Evolutionary conservation across 2,888 invertebrate species (phyloP), one percentile per base, ranked within the genome.

Genomic region (Drosophila anomelani): DNA sequence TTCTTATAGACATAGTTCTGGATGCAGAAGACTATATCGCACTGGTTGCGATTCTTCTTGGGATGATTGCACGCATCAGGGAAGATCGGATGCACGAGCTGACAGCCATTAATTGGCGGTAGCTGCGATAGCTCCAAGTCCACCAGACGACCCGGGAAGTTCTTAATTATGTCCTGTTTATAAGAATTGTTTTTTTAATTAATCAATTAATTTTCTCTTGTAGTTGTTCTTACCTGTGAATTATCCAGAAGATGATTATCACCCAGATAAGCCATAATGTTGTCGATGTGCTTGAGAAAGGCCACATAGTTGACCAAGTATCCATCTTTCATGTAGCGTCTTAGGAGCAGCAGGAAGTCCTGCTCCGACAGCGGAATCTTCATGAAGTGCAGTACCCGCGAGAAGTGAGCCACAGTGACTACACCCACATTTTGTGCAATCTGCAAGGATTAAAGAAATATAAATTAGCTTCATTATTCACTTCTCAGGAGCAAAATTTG

Each of bases 241-340:
- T 77, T 77, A 70, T 94, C 93, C 63, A 94, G 72, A 76, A 94
- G 92, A 44, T 93, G 93, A 78, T 94, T 92, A 17, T 92, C 83
- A 71, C 94, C 93, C 73, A 95, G 90, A 78, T 95, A 95, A 51
- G 94, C 93, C 77, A 94, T 94, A 26, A 95, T 94, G 15, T 95
- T 94, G 62, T 96, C 95, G 10, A 96, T 93, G 2, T 95, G 94
- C 60, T 94, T 94, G 7, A 96, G 92, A 90, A 97, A 96, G 8
- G 96, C 96, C 10, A 96, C 94, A 88, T 96, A 97, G 92, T 96
- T 96, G 2, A 97, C 92, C 29, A 96, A 95, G 91, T 96, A 96
- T 3, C 95, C 94, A 91, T 96, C 95, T 90, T 95, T 96, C 82
- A 96, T 94, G 92, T 95, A 97, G 81, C 95, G 95, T 82, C 96